Evolutionary conservation across 2,888 invertebrate species (phyloP), one percentile per base, ranked within the genome.

Genomic region (Cerceris ruficornis): DNA sequence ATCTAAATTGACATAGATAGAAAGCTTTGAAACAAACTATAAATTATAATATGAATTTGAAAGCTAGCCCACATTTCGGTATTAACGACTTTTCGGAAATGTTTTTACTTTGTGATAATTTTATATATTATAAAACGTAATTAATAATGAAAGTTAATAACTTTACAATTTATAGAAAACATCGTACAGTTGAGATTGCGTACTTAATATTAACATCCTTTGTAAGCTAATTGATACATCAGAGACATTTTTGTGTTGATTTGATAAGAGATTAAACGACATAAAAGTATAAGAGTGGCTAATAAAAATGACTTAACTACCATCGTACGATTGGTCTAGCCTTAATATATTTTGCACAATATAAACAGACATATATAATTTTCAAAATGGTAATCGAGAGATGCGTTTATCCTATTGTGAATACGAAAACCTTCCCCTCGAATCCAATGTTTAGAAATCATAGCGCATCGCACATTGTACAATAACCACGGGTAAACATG

Each of bases 401-500:
- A 60, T 73, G 61, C 66, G 72, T 72, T 71, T 69, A 60, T 77
- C 84, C 84, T 79, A 72, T 73, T 86, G 86, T 84, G 86, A 86
- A 86, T 86, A 84, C 42, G 68, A 79, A 75, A 81, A 69, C 73
- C 67, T 75, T 75, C 59, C 69, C 67, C 54, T 59, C 43, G 28
- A 69, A 64, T 17, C 72, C 65, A 73, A 66, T 68, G 65, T 71
- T 65, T 75, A 68, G 59, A 74, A 61, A 62, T 39, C 58, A 69
- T 76, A 69, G 81, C 85, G 86, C 85, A 76, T 86, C 83, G 86
- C 88, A 88, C 84, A 83, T 70, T 89, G 88, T 89, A 89, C 87
- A 88, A 89, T 89, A 89, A 89, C 87, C 83, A 86, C 77, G 81
- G 80, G 78, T 77, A 78, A 80, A 83, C 67, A 69, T 74, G 76